phyloP scores from a whole-genome alignment of 1,140 invertebrate species.

The Bombyx mandarina region DNA sequence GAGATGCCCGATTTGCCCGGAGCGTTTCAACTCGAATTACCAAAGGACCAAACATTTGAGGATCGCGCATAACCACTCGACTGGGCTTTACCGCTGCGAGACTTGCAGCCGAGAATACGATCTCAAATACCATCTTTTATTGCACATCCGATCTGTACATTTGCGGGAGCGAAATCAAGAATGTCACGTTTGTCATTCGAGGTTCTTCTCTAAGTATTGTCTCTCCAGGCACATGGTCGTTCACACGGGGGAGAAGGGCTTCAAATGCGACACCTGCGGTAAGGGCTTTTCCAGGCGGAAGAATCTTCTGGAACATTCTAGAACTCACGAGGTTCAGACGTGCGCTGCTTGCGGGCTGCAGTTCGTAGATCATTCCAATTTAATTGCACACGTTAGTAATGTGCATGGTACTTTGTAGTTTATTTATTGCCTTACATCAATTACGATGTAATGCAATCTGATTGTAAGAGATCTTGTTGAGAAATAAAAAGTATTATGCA shows the following conservation, averaged over 20 bases:
- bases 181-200: constrained; percentile 73
- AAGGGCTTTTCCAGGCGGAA: constrained; percentile 79
- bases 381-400: constrained; percentile 20
- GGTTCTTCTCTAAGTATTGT: constrained; percentile 80
- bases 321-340: constrained; percentile 64
- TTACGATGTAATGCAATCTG: not conserved
- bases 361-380: constrained; percentile 20
- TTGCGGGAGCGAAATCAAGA: constrained; percentile 69
- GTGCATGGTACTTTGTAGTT: constrained; percentile 3
- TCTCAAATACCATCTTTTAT: constrained; percentile 46
- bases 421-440: not conserved
- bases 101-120: constrained; percentile 47
- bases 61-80: constrained; percentile 37
- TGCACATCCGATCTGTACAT: constrained; percentile 67
- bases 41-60: constrained; percentile 46
- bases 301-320: constrained; percentile 71
- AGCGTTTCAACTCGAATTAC: constrained; percentile 52
- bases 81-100: constrained; percentile 36
- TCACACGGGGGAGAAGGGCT: constrained; percentile 74
- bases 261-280: constrained; percentile 70
- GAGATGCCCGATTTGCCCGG: constrained; percentile 47
- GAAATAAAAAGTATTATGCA: not conserved
- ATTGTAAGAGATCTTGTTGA: not conserved
- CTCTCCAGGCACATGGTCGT: constrained; percentile 79
- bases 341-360: constrained; percentile 27